These are phyloP conservation scores for Nipponia nippon DNA, from an alignment of 2,113 vertebrate species.

Conservation along the genomic window DNA sequence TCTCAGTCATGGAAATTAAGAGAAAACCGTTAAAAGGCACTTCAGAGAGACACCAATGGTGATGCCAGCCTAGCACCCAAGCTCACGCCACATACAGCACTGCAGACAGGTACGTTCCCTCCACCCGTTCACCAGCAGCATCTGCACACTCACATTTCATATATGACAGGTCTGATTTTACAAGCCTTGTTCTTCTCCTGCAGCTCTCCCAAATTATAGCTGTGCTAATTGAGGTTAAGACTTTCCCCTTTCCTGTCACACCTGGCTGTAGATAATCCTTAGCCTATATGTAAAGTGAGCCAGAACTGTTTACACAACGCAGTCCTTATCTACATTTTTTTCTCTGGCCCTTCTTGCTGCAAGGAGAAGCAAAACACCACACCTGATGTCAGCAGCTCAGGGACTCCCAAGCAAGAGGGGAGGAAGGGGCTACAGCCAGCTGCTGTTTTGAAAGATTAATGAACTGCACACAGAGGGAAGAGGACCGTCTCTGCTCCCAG, in stretches of 20 bases:
- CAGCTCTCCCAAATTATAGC: background rate
- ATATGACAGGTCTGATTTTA: background rate
- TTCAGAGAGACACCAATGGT: background rate
- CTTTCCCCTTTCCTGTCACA: background rate
- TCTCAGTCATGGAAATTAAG: background rate
- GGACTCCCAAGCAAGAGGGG: background rate
- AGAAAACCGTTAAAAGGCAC: background rate
- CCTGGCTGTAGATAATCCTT: background rate
- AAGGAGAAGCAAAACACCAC: background rate
- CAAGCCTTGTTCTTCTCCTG: background rate
- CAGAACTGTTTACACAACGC: background rate
- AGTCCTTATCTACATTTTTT: background rate
- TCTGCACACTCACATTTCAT: background rate
- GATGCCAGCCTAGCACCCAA: background rate
- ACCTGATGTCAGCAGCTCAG: background rate
- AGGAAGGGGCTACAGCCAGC: background rate
- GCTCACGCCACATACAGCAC: accelerated
- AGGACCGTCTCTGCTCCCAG: background rate
- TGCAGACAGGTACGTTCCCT: background rate
- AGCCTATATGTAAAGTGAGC: background rate
- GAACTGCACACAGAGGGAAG: background rate
- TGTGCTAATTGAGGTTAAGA: background rate
- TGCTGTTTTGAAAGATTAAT: background rate
- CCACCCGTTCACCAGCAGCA: background rate
- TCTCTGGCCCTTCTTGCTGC: background rate